Evolutionary conservation across 2,888 invertebrate genomes (phyloP).

Genomic region (Caenorhabditis japonica): DNA sequence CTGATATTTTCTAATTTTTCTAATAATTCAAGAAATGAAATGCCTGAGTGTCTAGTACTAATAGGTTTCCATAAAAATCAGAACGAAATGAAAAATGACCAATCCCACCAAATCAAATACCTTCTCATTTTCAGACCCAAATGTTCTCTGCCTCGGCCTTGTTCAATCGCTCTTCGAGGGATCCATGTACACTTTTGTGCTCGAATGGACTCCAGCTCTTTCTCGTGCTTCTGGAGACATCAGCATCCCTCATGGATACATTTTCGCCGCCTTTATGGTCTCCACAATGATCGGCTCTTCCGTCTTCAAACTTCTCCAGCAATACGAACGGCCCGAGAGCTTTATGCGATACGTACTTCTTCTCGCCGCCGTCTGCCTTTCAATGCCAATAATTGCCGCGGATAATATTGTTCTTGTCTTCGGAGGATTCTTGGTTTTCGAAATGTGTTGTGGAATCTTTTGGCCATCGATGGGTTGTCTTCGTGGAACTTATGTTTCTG

Average conservation of each 20-base stretch:
- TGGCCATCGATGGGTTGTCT: conserved; percentile 80
- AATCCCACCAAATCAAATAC: background rate
- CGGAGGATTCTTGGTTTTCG: conserved; percentile 79
- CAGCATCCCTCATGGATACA: conserved; percentile 80
- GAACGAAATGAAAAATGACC: background rate
- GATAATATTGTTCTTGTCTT: conserved; percentile 75
- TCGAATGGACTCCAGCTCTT: conserved; percentile 80
- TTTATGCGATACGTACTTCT: conserved; percentile 79
- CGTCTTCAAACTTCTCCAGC: conserved; percentile 77
- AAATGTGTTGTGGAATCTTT: conserved; percentile 79
- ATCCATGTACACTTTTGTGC: conserved; percentile 80
- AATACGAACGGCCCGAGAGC: conserved; percentile 76
- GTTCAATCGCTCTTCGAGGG: conserved; percentile 80
- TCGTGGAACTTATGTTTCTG: conserved; percentile 79
- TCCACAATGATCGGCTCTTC: conserved; percentile 80
- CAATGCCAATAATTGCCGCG: conserved; percentile 79
- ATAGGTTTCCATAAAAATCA: too few species aligned
- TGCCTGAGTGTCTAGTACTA: too few species aligned
- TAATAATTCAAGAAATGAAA: too few species aligned
- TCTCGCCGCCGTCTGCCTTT: conserved; percentile 77
- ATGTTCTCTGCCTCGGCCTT: conserved; percentile 79
- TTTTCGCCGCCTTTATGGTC: conserved; percentile 80
- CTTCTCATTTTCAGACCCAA: conserved; percentile 77
- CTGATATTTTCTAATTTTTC: too few species aligned
- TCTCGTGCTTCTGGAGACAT: conserved; percentile 68